Conservation (phyloP, 1,140 invertebrate species). For the Rhizoglyphus robini region DNA sequence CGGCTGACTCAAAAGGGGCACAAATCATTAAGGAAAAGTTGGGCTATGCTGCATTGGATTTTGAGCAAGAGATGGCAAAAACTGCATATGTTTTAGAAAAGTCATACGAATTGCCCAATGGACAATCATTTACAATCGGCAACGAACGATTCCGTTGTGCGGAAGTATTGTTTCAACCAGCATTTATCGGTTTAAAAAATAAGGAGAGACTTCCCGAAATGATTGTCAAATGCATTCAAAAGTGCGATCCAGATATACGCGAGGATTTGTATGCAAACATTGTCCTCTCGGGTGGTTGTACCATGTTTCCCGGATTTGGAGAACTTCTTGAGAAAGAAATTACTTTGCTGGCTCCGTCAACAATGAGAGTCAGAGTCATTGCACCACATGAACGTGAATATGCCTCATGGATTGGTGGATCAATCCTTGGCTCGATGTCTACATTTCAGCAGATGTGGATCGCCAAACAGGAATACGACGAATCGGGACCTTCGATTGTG, state of each 20-base stretch:
- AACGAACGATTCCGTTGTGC: too few species aligned
- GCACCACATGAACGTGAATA: conserved; percentile 63
- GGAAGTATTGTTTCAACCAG: conserved; percentile 34
- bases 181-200: too few species aligned
- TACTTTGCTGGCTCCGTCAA: conserved; percentile 34
- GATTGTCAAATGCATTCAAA: too few species aligned
- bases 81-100: conserved; percentile 47
- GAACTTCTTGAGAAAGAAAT: too few species aligned
- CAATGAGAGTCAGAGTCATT: conserved; percentile 39
- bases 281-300: too few species aligned
- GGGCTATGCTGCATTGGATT: conserved; percentile 48
- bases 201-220: too few species aligned
- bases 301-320: conserved; percentile 41
- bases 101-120: conserved; percentile 38
- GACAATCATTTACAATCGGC: conserved; percentile 31
- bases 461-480: too few species aligned
- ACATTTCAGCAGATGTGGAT: conserved; percentile 41
- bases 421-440: too few species aligned
- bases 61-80: conserved; percentile 86
- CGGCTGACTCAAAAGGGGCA: conserved; percentile 37
- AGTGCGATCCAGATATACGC: conserved; percentile 36
- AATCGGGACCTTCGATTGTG: too few species aligned
- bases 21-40: too few species aligned
- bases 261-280: too few species aligned
- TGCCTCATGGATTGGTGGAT: too few species aligned